Percentiles rank a stretch among this genome's conserved stretches.
Conservation (phyloP, 2,888 invertebrate genomes). For the Thalpophila matura region DNA sequence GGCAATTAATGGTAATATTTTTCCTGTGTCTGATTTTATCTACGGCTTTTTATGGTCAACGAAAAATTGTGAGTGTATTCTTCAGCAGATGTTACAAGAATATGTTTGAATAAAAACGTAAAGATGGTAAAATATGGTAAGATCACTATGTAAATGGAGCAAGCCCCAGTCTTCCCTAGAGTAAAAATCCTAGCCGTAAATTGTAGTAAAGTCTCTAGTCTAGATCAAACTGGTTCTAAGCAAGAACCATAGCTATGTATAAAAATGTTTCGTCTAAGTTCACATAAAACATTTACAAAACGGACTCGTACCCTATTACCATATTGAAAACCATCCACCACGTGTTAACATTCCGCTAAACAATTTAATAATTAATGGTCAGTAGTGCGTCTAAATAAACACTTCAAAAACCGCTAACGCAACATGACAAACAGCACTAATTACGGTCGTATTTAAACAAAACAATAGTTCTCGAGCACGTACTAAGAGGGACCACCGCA, state of each 20-base stretch:
- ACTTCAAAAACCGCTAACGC: conserved; percentile 67
- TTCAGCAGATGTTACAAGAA: too few species aligned
- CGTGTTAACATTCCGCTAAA: conserved; percentile 21
- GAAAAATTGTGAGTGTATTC: too few species aligned
- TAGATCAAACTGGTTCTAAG: conserved; percentile 35
- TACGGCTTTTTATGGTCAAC: too few species aligned
- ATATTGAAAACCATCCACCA: conserved; percentile 21
- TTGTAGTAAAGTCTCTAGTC: conserved; percentile 37
- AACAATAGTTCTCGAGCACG: conserved; percentile 74
- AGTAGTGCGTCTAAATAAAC: conserved; percentile 52
- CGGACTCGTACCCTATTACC: neutral
- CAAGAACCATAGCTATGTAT: conserved; percentile 20
- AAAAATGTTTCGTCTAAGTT: conserved; percentile 25
- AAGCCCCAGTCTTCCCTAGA: conserved; percentile 43
- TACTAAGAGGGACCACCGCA: conserved; percentile 74
- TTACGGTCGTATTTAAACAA: conserved; percentile 77
- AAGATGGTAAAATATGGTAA: conserved; percentile 38
- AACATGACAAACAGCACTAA: conserved; percentile 75
- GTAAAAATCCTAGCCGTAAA: conserved; percentile 42
- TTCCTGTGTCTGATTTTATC: too few species aligned
- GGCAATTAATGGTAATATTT: too few species aligned
- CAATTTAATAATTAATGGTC: conserved; percentile 45
- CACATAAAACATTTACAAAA: conserved; percentile 15
- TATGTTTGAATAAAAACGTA: conserved; percentile 44
- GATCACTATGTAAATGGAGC: conserved; percentile 47